Base-by-base conservation (phyloP, 2,888 invertebrate species). In the Geotrupes spiniger region DNA sequence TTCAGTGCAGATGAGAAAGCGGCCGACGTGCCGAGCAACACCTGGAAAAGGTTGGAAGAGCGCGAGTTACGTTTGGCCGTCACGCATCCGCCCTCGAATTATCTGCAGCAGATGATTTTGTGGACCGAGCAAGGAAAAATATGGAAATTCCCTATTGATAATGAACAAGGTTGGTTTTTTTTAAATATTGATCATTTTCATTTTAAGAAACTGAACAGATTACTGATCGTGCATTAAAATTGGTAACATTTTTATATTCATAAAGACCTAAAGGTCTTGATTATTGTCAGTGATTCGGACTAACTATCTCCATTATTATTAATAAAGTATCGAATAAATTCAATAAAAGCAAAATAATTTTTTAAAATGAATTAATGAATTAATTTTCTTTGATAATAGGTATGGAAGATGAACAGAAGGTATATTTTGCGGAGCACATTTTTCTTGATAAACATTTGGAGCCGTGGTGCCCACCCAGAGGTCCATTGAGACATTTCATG, bases 141-240 rank as follows among this genome's bases (percentile, higher is more conserved):
- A 9, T 99, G 98, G 98, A 84, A 86, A 57, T 99, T 96, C 70
- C 99, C 99, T 1, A 93, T 99, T 53, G 81, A 99, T 71, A 99
- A 99, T 76, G 98, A 99, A 74, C 89, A 92, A 79, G 96, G 92
- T 88, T 40, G 17, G 10, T 26, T 46, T 10, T 8, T 33, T 17
- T 41, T 8, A 28, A n/a, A 1, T 46, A 25, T 12, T 10, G 29
- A 6, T 17, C 5, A 38, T 39, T n/a, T n/a, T n/a, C n/a, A n/a
- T n/a, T n/a, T n/a, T n/a, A n/a, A n/a, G n/a, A n/a, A n/a, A n/a
- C n/a, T n/a, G n/a, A n/a, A n/a, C n/a, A n/a, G n/a, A n/a, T n/a
- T n/a, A n/a, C n/a, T n/a, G n/a, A n/a, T n/a, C n/a, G n/a, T n/a
- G n/a, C n/a, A n/a, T n/a, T n/a, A n/a, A n/a, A n/a, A n/a, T n/a